Conservation (phyloP, 1,140 invertebrate genomes). For the Lordiphosa stackelbergi region DNA sequence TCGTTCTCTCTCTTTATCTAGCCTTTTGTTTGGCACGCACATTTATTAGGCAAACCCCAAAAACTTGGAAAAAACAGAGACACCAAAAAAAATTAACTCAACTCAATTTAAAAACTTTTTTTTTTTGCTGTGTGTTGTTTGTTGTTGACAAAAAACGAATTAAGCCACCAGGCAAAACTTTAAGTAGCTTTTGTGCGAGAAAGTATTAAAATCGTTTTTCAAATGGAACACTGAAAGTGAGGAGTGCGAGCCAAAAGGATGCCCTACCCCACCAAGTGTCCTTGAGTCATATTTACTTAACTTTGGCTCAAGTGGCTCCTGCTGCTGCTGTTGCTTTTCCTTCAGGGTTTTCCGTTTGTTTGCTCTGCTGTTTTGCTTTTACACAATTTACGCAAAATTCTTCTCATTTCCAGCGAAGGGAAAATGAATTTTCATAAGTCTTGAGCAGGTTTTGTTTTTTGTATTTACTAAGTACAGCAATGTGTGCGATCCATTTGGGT, state of each 20-base stretch:
- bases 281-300: conserved; percentile 74
- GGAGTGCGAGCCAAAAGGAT: conserved; percentile 52
- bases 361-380: conserved; percentile 23
- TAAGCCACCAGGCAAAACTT: conserved; percentile 62
- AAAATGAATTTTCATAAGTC: conserved; percentile 62
- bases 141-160: conserved; percentile 70
- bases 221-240: conserved; percentile 28
- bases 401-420: conserved; percentile 33
- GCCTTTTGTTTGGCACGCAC: conserved; percentile 67
- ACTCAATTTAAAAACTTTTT: conserved; percentile 67
- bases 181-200: conserved; percentile 71
- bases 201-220: conserved; percentile 71
- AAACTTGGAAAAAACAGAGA: conserved; percentile 46
- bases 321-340: conserved; percentile 24
- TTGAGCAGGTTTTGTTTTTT: conserved; percentile 16
- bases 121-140: conserved; percentile 47
- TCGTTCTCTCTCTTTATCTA: conserved; percentile 50
- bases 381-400: conserved; percentile 42
- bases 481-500: conserved; percentile 19
- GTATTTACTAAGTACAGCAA: conserved; percentile 30
- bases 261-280: conserved; percentile 55
- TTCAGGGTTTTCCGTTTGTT: neutral
- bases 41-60: conserved; percentile 69
- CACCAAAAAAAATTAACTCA: conserved; percentile 70
- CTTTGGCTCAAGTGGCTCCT: conserved; percentile 46